Evolutionary conservation across 2,113 vertebrate genomes (phyloP).

Genomic region (Hirundichthys speculiger): DNA sequence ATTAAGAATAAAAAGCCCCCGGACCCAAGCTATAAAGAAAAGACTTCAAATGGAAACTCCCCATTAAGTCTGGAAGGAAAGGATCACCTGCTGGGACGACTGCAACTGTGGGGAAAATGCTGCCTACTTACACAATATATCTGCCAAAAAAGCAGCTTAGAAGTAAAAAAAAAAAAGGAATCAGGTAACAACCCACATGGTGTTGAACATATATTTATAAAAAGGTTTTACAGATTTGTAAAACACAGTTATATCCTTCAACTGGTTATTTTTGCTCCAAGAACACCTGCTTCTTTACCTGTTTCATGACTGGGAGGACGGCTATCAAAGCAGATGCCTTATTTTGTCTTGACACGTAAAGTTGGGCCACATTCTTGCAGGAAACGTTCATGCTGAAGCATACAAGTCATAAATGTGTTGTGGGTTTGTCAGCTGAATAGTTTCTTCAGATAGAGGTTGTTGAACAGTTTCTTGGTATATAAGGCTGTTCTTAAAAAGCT

Average conservation of each 20-base stretch:
- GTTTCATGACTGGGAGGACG: background rate
- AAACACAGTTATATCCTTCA: background rate
- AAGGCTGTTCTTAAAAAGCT: too few species aligned
- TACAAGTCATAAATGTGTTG: conserved; percentile 1
- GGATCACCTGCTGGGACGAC: conserved; percentile 73
- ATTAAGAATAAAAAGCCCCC: conserved; percentile 65
- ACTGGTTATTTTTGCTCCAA: conserved; percentile 20
- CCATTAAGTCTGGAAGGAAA: conserved; percentile 65
- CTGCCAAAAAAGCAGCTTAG: conserved; percentile 28
- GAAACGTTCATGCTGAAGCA: conserved; percentile 2
- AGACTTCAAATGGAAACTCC: conserved; percentile 74
- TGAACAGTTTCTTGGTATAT: too few species aligned
- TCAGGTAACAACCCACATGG: background rate
- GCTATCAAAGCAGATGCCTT: background rate
- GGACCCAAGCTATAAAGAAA: conserved; percentile 63
- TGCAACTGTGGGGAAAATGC: conserved; percentile 55
- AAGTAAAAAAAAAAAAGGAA: conserved; percentile 7
- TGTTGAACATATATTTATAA: conserved; percentile 5
- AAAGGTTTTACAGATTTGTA: conserved; percentile 13
- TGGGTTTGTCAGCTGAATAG: background rate
- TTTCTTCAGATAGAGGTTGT: background rate
- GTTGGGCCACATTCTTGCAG: background rate
- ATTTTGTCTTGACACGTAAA: conserved; percentile 17
- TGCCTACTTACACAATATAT: conserved; percentile 51
- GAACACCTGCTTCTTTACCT: conserved; percentile 52